Evolutionary conservation across 2,113 vertebrate species (phyloP).

Genomic region (Semnornis frantzii): DNA sequence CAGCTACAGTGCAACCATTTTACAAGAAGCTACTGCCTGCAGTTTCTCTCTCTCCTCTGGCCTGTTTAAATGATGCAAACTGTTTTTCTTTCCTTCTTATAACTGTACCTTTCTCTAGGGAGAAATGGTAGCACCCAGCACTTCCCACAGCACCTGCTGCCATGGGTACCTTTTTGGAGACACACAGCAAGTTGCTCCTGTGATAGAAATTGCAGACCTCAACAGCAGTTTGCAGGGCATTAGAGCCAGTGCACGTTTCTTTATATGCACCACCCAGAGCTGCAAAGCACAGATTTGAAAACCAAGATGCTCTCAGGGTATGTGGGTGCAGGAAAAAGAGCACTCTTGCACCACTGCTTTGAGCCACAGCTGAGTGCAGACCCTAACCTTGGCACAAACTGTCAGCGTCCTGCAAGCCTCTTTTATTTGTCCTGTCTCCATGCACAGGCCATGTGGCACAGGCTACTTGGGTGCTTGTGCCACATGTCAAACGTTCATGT

Average conservation of each 20-base stretch:
- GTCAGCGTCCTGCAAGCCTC: neutral
- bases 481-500: accelerated
- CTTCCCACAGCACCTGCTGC: neutral
- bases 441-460: accelerated
- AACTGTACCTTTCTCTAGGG: neutral
- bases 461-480: neutral
- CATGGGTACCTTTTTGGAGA: accelerated
- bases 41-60: neutral
- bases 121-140: neutral
- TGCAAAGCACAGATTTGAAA: neutral
- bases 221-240: neutral
- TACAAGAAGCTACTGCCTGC: neutral
- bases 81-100: neutral
- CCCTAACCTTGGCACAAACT: neutral
- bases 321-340: accelerated
- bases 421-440: neutral
- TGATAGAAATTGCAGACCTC: neutral
- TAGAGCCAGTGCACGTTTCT: neutral
- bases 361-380: neutral
- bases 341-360: neutral
- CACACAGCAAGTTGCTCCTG: neutral
- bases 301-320: neutral
- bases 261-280: neutral
- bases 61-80: neutral
- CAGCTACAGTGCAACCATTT: neutral